Percentiles rank a stretch among this genome's conserved stretches.
Conservation (phyloP, 2,113 vertebrate species). For the western clawed frog (Xenopus tropicalis) region UCB_Xtro_10.0 CM004451.2:47421001-47421500, state of each 20-base stretch:
- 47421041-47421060: constrained; percentile 21
- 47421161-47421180: constrained; percentile 24
- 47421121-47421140: constrained; percentile 32
- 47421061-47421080: constrained; percentile 18
- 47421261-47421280: not conserved
- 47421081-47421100: constrained; percentile 29
- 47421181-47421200: not conserved
- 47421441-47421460: too few relatives aligned
- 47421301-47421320: not conserved
- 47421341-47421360: too few relatives aligned
- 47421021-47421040: constrained; percentile 38
- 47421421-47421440: too few relatives aligned
- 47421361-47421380: too few relatives aligned
- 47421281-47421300: not conserved
- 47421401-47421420: too few relatives aligned
- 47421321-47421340: too few relatives aligned
- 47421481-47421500: too few relatives aligned
- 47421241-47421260: constrained; percentile 2
- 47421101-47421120: constrained; percentile 41
- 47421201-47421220: not conserved
- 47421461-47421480: too few relatives aligned
- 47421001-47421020: too few relatives aligned
- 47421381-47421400: too few relatives aligned
- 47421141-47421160: constrained; percentile 37
- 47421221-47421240: constrained; percentile 16